Conservation (phyloP, 2,113 vertebrate species). For the Cynocephalus volans region DNA sequence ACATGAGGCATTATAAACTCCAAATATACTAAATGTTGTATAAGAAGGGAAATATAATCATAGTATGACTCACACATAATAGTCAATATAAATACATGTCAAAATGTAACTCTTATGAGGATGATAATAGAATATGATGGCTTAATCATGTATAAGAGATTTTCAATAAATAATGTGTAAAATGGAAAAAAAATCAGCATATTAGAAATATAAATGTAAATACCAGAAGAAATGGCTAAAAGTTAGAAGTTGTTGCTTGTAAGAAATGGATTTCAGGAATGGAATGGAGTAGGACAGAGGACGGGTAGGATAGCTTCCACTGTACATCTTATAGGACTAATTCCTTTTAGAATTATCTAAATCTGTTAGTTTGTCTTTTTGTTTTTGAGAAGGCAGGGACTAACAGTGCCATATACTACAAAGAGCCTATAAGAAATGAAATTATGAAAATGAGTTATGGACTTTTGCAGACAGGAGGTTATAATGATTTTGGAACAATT, state of each 20-base stretch:
- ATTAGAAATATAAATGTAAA: conserved; percentile 34
- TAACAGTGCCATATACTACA: neutral
- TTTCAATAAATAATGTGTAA: conserved; percentile 28
- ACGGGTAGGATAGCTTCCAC: neutral
- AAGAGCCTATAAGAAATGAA: neutral
- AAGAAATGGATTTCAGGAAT: conserved; percentile 50
- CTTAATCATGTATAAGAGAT: conserved; percentile 14
- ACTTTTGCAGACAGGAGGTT: neutral
- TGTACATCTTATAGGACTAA: neutral
- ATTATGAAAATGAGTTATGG: neutral
- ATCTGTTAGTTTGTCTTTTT: neutral
- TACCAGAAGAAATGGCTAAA: conserved; percentile 46
- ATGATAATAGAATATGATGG: neutral
- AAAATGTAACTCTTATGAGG: neutral
- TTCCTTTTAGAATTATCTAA: conserved; percentile 34
- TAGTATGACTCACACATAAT: conserved; percentile 10
- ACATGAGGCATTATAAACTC: neutral
- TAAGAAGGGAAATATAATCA: neutral
- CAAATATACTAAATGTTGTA: conserved; percentile 1
- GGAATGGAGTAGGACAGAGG: neutral
- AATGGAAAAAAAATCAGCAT: conserved; percentile 21
- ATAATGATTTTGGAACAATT: neutral
- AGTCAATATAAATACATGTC: conserved; percentile 33
- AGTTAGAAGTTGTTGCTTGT: conserved; percentile 34
- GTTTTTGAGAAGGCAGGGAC: conserved; percentile 7